Conservation (phyloP, 2,113 vertebrate genomes). For the Amblyopsis rosae region DNA sequence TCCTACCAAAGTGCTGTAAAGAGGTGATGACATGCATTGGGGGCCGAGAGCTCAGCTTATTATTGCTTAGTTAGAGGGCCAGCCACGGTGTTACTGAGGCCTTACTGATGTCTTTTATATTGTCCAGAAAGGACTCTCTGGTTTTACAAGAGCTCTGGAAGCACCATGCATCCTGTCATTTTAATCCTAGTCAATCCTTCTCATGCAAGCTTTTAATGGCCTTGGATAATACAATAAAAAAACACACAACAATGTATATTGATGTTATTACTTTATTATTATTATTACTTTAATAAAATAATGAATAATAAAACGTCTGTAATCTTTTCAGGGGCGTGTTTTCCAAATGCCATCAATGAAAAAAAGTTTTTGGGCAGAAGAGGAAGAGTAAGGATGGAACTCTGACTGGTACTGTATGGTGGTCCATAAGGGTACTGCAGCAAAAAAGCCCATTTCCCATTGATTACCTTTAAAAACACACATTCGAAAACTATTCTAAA, state of each 20-base stretch:
- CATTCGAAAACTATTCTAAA: too few species aligned
- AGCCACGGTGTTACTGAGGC: constrained; percentile 43
- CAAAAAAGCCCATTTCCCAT: too few species aligned
- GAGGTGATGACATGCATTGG: constrained; percentile 52
- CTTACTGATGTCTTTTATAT: constrained; percentile 58
- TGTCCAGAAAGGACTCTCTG: constrained; percentile 55
- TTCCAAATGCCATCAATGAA: too few species aligned
- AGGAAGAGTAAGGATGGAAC: too few species aligned
- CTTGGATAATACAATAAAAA: constrained; percentile 11
- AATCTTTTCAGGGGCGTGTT: too few species aligned
- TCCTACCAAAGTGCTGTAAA: constrained; percentile 18
- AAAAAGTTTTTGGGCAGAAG: too few species aligned
- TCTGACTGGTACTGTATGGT: too few species aligned
- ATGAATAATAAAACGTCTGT: too few species aligned
- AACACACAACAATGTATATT: constrained; percentile 6
- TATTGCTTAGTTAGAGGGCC: constrained; percentile 45
- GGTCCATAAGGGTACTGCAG: too few species aligned
- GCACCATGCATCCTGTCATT: constrained; percentile 37
- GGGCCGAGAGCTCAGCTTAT: constrained; percentile 53
- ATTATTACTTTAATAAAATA: too few species aligned
- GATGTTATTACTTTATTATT: neutral
- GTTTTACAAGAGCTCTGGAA: constrained; percentile 59
- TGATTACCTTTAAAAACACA: too few species aligned
- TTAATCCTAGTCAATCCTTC: constrained; percentile 32
- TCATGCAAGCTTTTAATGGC: constrained; percentile 7